Evolutionary conservation across 2,797 vertebrate genomes (phyloP), one percentile per base, ranked within the genome.

Genomic region (Babyrousa celebensis): DNA sequence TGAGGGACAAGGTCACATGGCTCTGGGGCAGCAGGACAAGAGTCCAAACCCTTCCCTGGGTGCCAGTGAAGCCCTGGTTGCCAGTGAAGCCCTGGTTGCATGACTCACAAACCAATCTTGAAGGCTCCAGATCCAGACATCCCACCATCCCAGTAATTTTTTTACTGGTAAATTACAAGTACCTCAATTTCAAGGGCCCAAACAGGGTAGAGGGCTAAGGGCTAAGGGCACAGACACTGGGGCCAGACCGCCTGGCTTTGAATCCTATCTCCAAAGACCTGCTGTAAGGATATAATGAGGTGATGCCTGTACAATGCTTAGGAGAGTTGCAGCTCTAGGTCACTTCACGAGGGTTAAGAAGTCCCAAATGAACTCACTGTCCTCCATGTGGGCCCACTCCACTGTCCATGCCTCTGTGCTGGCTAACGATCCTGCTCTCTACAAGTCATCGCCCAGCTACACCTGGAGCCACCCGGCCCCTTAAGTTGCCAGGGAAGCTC

Each of bases 371-470:
- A 90, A 82, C 43, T 52, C 54, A 16, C 21, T 9, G 7, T 77
- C 58, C 90, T 68, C 60, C 21, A 92, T 2, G 18, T 15, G 40
- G 52, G n/a, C 10, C 25, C n/a, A 48, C 20, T 20, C 29, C 1
- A 5, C 36, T 9, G 8, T 43, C 48, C 29, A 29, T 0, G 0
- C 63, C 63, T 63, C 32, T 1, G 1, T 20, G 54, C 58, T 8
- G 29, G 43, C 60, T 58, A 48, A n/a, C 12, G 12, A 52, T 15
- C 40, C 75, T 27, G 25, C 43, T 18, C 27, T 58, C 62, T 54
- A 32, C 25, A 23, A 40, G 14, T 71, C 52, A 6, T 15, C 2
- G 4, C 11, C 20, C 75, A 70, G 60, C 8, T 2, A 12, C 77
- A 27, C 85, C 52, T 1, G 2, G 12, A 9, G 23, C 52, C 88